These are phyloP conservation scores for Ceyx melanurus DNA, from an alignment of 2,113 vertebrate genomes.

Conservation along the genomic window DNA sequence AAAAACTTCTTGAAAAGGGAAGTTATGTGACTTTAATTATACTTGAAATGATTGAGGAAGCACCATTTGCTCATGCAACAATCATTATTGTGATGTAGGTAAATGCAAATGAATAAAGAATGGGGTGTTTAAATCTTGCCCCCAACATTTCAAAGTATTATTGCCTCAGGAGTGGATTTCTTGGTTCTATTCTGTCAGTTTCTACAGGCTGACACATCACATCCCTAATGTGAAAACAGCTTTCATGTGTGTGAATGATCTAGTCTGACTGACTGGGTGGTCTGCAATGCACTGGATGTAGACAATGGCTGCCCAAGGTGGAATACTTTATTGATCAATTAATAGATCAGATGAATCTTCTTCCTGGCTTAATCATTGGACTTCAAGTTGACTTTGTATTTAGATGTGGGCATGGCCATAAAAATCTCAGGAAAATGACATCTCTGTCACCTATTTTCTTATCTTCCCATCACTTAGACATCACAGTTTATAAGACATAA, in stretches of 20 bases:
- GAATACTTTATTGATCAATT: conserved; percentile 75
- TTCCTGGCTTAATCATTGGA: conserved; percentile 69
- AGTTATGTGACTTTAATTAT: background rate
- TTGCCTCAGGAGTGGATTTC: conserved; percentile 9
- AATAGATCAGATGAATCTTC: conserved; percentile 62
- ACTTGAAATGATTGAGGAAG: background rate
- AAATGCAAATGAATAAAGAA: background rate
- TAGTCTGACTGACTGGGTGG: conserved; percentile 43
- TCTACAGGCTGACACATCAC: conserved; percentile 37
- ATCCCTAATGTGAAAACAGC: conserved; percentile 53
- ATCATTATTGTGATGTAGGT: background rate
- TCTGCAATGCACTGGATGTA: conserved; percentile 58
- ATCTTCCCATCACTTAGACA: conserved; percentile 38
- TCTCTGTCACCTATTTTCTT: conserved; percentile 38
- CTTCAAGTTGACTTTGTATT: conserved; percentile 64
- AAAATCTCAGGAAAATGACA: conserved; percentile 61
- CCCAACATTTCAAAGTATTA: background rate
- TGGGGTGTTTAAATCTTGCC: background rate
- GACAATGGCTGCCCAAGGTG: conserved; percentile 63
- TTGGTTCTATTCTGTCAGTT: conserved; percentile 32
- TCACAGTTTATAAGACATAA: background rate
- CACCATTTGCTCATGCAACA: background rate
- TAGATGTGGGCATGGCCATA: conserved; percentile 54
- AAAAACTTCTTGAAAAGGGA: background rate
- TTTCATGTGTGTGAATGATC: conserved; percentile 55